Percentiles rank a stretch among this genome's conserved stretches.
Conservation (phyloP, 2,888 invertebrate species). For the Dolichomitus sp. region DNA sequence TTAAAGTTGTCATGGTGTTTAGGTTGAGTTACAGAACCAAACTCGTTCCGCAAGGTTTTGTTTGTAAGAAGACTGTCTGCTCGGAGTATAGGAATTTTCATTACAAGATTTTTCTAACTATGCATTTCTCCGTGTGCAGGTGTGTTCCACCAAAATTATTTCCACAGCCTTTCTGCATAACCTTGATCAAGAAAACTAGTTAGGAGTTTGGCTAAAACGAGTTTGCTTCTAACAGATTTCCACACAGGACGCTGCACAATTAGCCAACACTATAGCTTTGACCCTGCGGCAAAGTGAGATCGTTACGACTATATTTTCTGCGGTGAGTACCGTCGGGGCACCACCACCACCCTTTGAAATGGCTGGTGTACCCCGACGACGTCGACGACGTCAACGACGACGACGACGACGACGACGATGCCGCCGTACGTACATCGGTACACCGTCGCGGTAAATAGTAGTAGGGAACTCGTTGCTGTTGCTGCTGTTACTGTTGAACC, state of each 20-base stretch:
- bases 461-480: constrained; percentile 1
- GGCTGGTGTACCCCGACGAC: not conserved
- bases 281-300: constrained; percentile 17
- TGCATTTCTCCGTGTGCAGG: too few relatives aligned
- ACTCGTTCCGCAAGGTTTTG: too few relatives aligned
- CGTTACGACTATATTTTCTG: constrained; percentile 21
- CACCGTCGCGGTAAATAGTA: constrained; percentile 4
- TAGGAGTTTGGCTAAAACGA: not conserved
- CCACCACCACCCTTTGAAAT: constrained; percentile 8
- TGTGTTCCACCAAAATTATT: not conserved
- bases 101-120: too few relatives aligned
- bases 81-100: too few relatives aligned
- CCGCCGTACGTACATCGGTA: constrained; percentile 15
- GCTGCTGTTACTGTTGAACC: constrained; percentile 18
- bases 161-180: not conserved
- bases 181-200: constrained; percentile 1
- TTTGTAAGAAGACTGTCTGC: too few relatives aligned
- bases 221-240: constrained; percentile 5
- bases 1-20: too few relatives aligned
- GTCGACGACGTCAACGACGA: not conserved
- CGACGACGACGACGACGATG: constrained; percentile 5
- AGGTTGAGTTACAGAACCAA: too few relatives aligned
- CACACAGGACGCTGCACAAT: not conserved
- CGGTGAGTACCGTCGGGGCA: not conserved
- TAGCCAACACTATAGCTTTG: constrained; percentile 26